Evolutionary conservation across 2,113 vertebrate species (phyloP).

Genomic region (Gymnobelideus leadbeateri): DNA sequence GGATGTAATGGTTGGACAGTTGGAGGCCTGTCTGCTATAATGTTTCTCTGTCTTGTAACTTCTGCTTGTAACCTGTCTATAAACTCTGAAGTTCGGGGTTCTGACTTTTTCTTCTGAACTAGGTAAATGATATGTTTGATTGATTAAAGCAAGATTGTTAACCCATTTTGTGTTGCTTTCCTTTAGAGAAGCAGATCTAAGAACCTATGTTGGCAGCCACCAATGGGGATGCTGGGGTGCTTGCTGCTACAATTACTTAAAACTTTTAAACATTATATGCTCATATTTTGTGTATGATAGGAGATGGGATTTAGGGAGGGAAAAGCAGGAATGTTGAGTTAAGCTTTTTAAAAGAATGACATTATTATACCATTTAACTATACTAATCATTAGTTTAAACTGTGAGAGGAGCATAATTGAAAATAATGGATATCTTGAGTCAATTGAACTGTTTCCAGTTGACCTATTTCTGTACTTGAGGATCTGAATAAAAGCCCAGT

Average conservation of each 20-base stretch:
- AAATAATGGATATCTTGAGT: not conserved
- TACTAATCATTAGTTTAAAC: not conserved
- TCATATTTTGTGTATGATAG: not conserved
- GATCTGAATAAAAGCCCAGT: not conserved
- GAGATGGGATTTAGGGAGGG: not conserved
- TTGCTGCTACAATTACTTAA: not conserved
- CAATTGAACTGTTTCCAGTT: not conserved
- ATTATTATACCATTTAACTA: not conserved
- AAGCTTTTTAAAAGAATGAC: not conserved
- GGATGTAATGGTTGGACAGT: too few species aligned
- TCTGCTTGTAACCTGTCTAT: too few species aligned
- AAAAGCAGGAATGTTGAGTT: not conserved
- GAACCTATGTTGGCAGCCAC: too few species aligned
- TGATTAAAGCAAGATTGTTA: too few species aligned
- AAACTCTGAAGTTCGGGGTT: too few species aligned
- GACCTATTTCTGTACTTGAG: not conserved
- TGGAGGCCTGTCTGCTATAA: too few species aligned
- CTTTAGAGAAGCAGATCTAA: too few species aligned
- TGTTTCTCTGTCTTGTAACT: too few species aligned
- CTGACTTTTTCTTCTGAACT: too few species aligned
- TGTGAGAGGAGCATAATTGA: not conserved
- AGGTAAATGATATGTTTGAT: too few species aligned
- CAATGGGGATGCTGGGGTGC: too few species aligned
- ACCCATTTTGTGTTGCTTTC: too few species aligned
- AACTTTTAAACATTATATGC: not conserved